Evolutionary conservation across 2,888 invertebrate species (phyloP), one percentile per base, ranked within the genome.

Genomic region (Antitype chi): DNA sequence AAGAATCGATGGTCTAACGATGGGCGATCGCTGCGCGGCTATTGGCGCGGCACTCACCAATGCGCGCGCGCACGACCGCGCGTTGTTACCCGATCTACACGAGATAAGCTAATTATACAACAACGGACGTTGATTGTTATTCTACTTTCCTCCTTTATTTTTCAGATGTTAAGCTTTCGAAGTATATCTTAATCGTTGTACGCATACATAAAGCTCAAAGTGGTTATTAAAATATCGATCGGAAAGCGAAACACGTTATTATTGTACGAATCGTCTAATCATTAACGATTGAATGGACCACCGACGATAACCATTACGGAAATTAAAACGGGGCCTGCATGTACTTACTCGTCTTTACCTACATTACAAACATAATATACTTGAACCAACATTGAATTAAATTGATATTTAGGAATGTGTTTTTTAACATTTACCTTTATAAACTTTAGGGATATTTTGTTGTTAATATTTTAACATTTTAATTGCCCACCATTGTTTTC

Each of bases 61-160:
- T 96, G 94, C 95, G 94, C 94, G 92, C 88, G 94, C 95, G 94
- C 95, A 93, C 92, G 92, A 93, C 84, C 89, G 57, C 83, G 85
- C 90, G 90, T 92, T 91, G 92, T 92, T 92, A 92, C 90, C 85
- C 93, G 95, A 95, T 95, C 93, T 89, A 88, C 93, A 89, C 92
- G 92, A 94, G 95, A 96, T 96, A 96, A 95, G 93, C 91, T 95
- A 96, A 96, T 96, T 94, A 95, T 93, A 96, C 92, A 88, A 90
- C 90, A 84, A 85, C 89, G 91, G 93, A 93, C 92, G 91, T 92
- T 91, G 92, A 93, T 93, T 92, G 93, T 94, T 93, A 93, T 93
- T 93, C 89, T 88, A 89, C 91, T 90, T 92, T 92, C 91, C 90
- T 91, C 88, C 89, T 92, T 92, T 93, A 93, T 93, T 94, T 94